Evolutionary conservation across 1,140 invertebrate species (phyloP), one percentile per base, ranked within the genome.

Genomic region (Bombyx mandarina): DNA sequence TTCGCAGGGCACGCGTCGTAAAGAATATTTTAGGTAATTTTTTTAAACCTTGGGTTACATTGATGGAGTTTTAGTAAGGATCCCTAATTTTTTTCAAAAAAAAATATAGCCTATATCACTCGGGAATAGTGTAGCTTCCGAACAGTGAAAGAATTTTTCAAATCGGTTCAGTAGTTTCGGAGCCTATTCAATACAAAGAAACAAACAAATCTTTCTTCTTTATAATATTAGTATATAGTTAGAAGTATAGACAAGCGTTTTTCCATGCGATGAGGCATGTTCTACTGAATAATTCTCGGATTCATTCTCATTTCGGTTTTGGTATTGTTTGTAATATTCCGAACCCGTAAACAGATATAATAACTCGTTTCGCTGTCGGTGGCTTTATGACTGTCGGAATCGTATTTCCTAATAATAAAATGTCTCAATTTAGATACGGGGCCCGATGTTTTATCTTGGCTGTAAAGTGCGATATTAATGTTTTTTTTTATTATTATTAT

Each of bases 361-460:
- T 85, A 80, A 82, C 79, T 76, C 47, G 67, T 70, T 70, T 76
- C 67, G 63, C 4, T 35, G 26, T 68, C 69, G 66, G 61, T 68
- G 70, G 64, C 26, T 85, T 85, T 85, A 82, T 66, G 75, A 75
- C 77, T 75, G 78, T 82, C 77, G 76, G 82, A 83, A 83, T 78
- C 75, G 79, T 86, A 83, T 86, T 79, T 77, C 26, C 79, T 79
- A 85, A 85, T 83, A 83, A 82, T 83, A 86, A 86, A 86, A 83
- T 72, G 75, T 77, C 79, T 83, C 77, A 83, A 82, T 83, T 83
- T 82, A 73, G 77, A 63, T 35, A 35, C 26, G 26, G 69, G 66
- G 71, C 66, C 61, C 79, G 70, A 78, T 77, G 79, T 81, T 86
- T 86, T 83, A 83, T 83, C 67, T 61, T 63, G 54, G 73, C 53